phyloP scores from a whole-genome alignment of 1,140 invertebrate species.

The Megalonaias nervosa region DNA sequence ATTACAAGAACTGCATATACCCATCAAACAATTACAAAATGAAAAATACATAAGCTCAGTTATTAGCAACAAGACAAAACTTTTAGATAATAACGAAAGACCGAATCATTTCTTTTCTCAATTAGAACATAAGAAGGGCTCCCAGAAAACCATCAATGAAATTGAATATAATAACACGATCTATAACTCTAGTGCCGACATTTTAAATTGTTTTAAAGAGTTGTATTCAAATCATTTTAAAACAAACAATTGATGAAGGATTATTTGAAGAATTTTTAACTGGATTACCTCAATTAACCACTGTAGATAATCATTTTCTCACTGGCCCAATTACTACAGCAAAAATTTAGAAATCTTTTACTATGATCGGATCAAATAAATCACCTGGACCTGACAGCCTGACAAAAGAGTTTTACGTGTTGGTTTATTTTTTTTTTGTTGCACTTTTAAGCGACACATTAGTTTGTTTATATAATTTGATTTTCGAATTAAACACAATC shows the following conservation, averaged over 20 bases:
- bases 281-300: slow-evolving; percentile 34
- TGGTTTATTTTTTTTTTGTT: slow-evolving; percentile 47
- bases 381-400: slow-evolving; percentile 49
- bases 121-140: slow-evolving; percentile 22
- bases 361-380: slow-evolving; percentile 35
- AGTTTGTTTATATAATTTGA: slow-evolving; percentile 18
- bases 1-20: too few relatives aligned
- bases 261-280: slow-evolving; percentile 34
- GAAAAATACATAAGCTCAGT: slow-evolving; percentile 14
- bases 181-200: slow-evolving; percentile 15
- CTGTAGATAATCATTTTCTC: slow-evolving; percentile 15
- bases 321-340: slow-evolving; percentile 23
- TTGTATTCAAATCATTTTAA: slow-evolving; percentile 47
- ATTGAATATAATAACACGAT: slow-evolving; percentile 16
- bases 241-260: slow-evolving; percentile 25
- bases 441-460: slow-evolving; percentile 36
- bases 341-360: slow-evolving; percentile 30
- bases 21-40: slow-evolving; percentile 28
- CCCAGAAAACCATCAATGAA: slow-evolving; percentile 28
- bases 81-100: slow-evolving; percentile 38
- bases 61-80: slow-evolving; percentile 28
- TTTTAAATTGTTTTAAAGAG: slow-evolving; percentile 27
- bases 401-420: neutral
- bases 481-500: slow-evolving; percentile 33
- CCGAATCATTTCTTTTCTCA: slow-evolving; percentile 33